Percentiles rank a stretch among this genome's conserved stretches.
These are phyloP conservation scores for Polylopha cassiicola DNA, from an alignment of 2,888 invertebrate species.

Conservation along the genomic window DNA sequence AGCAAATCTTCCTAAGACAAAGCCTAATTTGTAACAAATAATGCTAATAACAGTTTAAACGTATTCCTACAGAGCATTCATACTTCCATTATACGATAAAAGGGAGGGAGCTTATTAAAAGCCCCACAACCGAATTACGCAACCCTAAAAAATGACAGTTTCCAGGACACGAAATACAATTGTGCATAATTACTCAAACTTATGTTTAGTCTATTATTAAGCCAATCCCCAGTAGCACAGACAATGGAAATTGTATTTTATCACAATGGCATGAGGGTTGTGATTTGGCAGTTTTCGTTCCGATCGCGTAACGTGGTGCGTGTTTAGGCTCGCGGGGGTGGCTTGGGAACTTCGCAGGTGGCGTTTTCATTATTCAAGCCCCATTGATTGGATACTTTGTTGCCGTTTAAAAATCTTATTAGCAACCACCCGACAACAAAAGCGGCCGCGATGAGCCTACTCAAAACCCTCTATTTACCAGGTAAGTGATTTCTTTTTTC, in stretches of 20 bases:
- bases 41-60: slow-evolving; percentile 8
- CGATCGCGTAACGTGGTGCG: slow-evolving; percentile 53
- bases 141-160: slow-evolving; percentile 45
- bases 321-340: slow-evolving; percentile 60
- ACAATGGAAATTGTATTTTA: slow-evolving; percentile 40
- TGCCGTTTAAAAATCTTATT: slow-evolving; percentile 77
- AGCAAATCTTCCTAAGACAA: no score
- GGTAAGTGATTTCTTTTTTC: slow-evolving; percentile 74
- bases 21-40: no score
- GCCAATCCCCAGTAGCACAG: slow-evolving; percentile 19
- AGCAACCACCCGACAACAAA: slow-evolving; percentile 69
- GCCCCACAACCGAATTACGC: slow-evolving; percentile 31
- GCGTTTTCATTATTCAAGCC: slow-evolving; percentile 75
- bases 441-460: slow-evolving; percentile 49
- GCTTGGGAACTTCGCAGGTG: slow-evolving; percentile 71
- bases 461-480: slow-evolving; percentile 60
- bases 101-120: slow-evolving; percentile 26
- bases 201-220: slow-evolving; percentile 46
- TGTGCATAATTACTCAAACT: slow-evolving; percentile 67
- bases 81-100: slow-evolving; percentile 15
- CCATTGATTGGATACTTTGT: slow-evolving; percentile 77
- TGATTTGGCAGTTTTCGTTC: slow-evolving; percentile 36
- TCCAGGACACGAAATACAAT: slow-evolving; percentile 56
- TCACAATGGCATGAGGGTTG: slow-evolving; percentile 36
- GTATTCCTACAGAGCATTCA: slow-evolving; percentile 1